phyloP scores from a whole-genome alignment of 1,140 invertebrate species.

The Drosophila eugracilis region DNA sequence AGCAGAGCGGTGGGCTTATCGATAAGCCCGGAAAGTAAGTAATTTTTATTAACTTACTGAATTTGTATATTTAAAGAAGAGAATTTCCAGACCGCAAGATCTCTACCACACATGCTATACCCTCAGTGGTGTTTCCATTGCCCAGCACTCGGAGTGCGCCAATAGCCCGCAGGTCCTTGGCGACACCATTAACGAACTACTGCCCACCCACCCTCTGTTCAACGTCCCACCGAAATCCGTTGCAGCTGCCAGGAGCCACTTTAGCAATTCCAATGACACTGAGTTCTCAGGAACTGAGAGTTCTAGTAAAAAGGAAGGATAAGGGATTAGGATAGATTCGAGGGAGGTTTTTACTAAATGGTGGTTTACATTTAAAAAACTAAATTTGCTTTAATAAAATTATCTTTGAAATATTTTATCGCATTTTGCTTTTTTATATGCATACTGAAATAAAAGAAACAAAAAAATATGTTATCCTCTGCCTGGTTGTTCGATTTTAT shows the following conservation, averaged over 20 bases:
- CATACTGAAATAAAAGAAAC: background rate
- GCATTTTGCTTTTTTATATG: conserved; percentile 1
- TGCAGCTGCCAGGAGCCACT: conserved; percentile 61
- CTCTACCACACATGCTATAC: conserved; percentile 99
- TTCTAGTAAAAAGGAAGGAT: conserved; percentile 20
- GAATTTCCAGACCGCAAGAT: conserved; percentile 90
- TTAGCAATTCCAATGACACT: conserved; percentile 41
- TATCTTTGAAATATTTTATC: conserved; percentile 22
- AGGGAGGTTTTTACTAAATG: conserved; percentile 1
- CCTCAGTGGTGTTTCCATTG: conserved; percentile 96
- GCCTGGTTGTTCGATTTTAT: too few relatives aligned
- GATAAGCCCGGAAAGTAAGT: conserved; percentile 98
- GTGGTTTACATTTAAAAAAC: conserved; percentile 31
- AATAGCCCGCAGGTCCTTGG: conserved; percentile 86
- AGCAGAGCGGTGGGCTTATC: conserved; percentile 94
- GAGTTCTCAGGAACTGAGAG: conserved; percentile 24
- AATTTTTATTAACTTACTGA: background rate
- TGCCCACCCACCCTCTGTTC: conserved; percentile 88
- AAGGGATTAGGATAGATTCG: conserved; percentile 1
- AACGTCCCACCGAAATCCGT: conserved; percentile 86
- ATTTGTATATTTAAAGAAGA: background rate
- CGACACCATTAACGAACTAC: conserved; percentile 87
- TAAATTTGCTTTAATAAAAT: conserved; percentile 54
- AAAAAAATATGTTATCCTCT: too few relatives aligned
- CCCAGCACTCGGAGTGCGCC: conserved; percentile 91